Evolutionary conservation across 2,888 invertebrate genomes (phyloP), one percentile per base, ranked within the genome.

Genomic region (Linhomoeus sp.): DNA sequence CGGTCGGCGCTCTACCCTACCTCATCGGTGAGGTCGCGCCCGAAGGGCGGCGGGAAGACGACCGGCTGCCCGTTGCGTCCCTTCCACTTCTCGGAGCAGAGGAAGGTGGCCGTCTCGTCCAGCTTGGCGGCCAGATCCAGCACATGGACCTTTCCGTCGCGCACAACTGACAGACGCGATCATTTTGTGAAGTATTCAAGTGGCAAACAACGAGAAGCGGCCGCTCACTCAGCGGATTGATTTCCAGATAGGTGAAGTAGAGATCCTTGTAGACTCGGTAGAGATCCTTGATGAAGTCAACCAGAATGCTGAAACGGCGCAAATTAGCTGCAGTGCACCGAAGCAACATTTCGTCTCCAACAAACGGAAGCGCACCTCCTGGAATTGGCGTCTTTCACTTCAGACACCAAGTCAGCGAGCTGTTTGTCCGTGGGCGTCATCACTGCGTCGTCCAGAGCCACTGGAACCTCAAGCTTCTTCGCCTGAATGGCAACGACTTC

Each of bases 171-270:
- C 17, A 37, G 37, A 37, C 37, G n/a, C 12, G 15, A 33, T 33
- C 33, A 33, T 38, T 19, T 9, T 38, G 12, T 7, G 19, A 12
- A n/a, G 7, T 9, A n/a, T 24, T 12, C 12, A 12, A 17, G 33
- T 24, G 14, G 47, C 35, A 3, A 20, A 20, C 14, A 9, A 9
- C 12, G 5, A 9, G 3, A 19, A 23, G 5, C 25, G n/a, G 17
- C 29, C 22, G 45, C 63, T 58, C 57, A 72, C 71, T 94, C 49
- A 99, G 72, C 0, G 97, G 97, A 70, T 97, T 97, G 52, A 97
- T 90, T 71, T 97, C 97, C 72, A 99, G 74, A 68, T 97, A 97
- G 0, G 97, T 97, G 72, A 97, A 99, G 70, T 86, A 82, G 23
- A 94, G 74, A 57, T 87, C 81, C 24, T 81, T 80, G 70, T 87